Evolutionary conservation across 2,888 invertebrate genomes (phyloP).

Genomic region (Pemphredon lugubris): DNA sequence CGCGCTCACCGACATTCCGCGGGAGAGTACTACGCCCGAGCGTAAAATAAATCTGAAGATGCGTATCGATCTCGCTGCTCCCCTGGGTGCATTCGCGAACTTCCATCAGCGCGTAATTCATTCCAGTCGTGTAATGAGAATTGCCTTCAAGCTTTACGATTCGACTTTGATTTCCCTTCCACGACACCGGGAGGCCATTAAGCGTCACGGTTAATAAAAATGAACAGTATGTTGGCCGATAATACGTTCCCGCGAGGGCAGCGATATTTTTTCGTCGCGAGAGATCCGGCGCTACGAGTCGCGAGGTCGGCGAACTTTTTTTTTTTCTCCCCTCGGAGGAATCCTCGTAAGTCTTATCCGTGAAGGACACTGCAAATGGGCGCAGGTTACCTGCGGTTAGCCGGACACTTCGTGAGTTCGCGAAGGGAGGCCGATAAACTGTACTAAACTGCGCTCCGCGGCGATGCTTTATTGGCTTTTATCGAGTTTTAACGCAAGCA

Average conservation of each 20-base stretch:
- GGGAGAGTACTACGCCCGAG: neutral
- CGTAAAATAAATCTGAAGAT: neutral
- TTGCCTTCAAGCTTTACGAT: too few species aligned
- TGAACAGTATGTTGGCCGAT: too few species aligned
- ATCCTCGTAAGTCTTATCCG: conserved; percentile 49
- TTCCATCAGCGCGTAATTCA: too few species aligned
- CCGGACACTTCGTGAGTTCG: conserved; percentile 30
- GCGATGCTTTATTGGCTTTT: conserved; percentile 76
- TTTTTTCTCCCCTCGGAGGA: conserved; percentile 22
- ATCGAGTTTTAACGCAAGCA: conserved; percentile 75
- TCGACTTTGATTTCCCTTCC: too few species aligned
- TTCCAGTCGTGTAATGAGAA: too few species aligned
- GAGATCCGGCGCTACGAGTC: conserved; percentile 21
- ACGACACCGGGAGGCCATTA: too few species aligned
- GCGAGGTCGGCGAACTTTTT: conserved; percentile 31
- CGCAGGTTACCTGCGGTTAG: conserved; percentile 41
- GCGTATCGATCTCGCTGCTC: neutral
- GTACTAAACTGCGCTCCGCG: conserved; percentile 64
- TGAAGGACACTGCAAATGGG: conserved; percentile 50
- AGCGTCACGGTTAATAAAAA: too few species aligned
- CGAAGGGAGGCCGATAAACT: conserved; percentile 63
- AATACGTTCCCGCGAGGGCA: too few species aligned
- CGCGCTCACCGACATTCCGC: neutral
- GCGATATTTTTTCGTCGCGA: neutral
- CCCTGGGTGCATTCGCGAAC: too few species aligned